These are phyloP conservation scores for Carlito syrichta DNA, from an alignment of 2,113 vertebrate genomes.

Conservation along the genomic window DNA sequence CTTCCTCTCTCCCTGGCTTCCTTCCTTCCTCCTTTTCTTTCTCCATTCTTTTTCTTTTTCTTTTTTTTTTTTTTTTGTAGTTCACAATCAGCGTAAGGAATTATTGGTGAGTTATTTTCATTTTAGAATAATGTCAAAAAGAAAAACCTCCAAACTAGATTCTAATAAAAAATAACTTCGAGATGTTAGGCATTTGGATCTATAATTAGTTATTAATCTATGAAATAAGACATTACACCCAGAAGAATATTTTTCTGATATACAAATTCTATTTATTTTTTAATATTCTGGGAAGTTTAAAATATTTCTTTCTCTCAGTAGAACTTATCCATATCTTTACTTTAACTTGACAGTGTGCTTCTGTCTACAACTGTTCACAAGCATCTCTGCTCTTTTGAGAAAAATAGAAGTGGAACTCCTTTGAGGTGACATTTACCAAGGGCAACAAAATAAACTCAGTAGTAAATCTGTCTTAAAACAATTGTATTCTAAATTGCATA, in stretches of 20 bases:
- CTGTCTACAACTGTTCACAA: conserved; percentile 55
- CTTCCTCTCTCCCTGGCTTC: too few relatives aligned
- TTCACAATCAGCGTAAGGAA: background rate
- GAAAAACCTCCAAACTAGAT: background rate
- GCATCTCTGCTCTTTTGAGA: background rate
- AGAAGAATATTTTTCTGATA: conserved; percentile 66
- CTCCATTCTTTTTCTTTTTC: too few relatives aligned
- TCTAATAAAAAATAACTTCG: conserved; percentile 67
- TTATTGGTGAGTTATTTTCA: background rate
- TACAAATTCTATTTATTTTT: conserved; percentile 23
- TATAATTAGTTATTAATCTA: conserved; percentile 66
- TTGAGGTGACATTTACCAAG: conserved; percentile 71
- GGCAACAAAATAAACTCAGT: background rate
- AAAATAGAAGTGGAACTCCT: conserved; percentile 54
- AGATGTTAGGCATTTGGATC: conserved; percentile 30
- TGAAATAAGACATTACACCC: conserved; percentile 42
- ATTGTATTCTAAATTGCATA: conserved; percentile 23
- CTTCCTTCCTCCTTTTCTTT: too few relatives aligned
- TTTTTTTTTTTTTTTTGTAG: background rate
- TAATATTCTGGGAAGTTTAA: conserved; percentile 55
- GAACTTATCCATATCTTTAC: conserved; percentile 61
- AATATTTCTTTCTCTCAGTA: conserved; percentile 53
- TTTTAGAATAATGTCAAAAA: conserved; percentile 3
- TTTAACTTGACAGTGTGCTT: conserved; percentile 66
- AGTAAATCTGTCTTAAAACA: conserved; percentile 45